Evolutionary conservation across 2,113 vertebrate genomes (phyloP).

Genomic region (Dendrocopos noguchii): DNA sequence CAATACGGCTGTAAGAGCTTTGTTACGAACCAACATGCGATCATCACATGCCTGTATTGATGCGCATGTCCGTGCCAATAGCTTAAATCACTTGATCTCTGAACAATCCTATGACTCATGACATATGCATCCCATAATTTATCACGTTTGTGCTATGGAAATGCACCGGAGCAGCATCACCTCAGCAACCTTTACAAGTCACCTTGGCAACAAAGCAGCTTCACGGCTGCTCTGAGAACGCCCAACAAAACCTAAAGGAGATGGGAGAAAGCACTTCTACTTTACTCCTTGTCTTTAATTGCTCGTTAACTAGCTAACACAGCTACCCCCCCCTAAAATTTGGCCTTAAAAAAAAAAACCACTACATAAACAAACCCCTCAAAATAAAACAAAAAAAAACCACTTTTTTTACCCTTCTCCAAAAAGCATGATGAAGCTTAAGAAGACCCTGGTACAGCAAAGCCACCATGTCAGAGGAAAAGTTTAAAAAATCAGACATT

Average conservation of each 20-base stretch:
- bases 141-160: constrained; percentile 75
- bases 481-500: background rate
- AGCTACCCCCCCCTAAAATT: background rate
- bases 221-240: constrained; percentile 58
- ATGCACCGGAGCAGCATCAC: constrained; percentile 73
- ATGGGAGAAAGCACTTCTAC: constrained; percentile 45
- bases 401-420: background rate
- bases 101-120: constrained; percentile 77
- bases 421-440: background rate
- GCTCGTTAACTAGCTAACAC: background rate
- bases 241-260: constrained; percentile 66
- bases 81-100: constrained; percentile 76
- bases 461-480: background rate
- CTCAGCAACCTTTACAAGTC: constrained; percentile 84
- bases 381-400: background rate
- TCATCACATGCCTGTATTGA: constrained; percentile 41
- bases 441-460: background rate
- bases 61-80: constrained; percentile 9
- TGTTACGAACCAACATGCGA: background rate
- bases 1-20: background rate
- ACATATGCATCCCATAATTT: constrained; percentile 80
- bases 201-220: constrained; percentile 79
- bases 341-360: background rate
- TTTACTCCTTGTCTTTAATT: background rate
- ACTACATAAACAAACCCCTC: too few relatives aligned